Percentiles rank a stretch among this genome's conserved stretches.
phyloP scores from a whole-genome alignment of 2,888 invertebrate species.

The Prosopocoilus inquinatus region DNA sequence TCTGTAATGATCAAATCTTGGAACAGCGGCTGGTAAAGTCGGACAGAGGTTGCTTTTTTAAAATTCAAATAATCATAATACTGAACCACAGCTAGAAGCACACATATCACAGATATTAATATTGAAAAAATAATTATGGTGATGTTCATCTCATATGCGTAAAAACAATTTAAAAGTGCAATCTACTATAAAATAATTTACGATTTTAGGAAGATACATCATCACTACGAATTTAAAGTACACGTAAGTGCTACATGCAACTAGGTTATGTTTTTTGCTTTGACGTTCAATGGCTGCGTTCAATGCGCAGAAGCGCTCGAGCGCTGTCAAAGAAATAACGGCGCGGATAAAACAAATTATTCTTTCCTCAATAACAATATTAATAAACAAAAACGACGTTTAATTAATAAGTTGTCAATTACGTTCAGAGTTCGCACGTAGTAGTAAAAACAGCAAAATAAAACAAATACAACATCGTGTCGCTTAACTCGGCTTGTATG shows the following conservation, averaged over 20 bases:
- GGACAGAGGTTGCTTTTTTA: constrained; percentile 35
- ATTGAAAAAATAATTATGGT: constrained; percentile 39
- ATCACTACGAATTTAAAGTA: constrained; percentile 17
- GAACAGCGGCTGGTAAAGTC: constrained; percentile 42
- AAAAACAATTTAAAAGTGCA: not conserved
- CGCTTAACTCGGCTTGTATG: no score
- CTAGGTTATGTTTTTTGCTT: no score
- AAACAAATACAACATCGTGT: no score
- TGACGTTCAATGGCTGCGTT: no score
- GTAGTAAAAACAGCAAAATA: no score
- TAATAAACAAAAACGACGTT: no score
- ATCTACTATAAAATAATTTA: not conserved
- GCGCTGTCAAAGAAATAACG: no score
- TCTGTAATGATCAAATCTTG: constrained; percentile 47
- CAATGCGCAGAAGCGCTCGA: no score
- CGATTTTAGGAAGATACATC: constrained; percentile 9
- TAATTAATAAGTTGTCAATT: no score
- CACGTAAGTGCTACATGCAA: constrained; percentile 12
- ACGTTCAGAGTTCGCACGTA: no score
- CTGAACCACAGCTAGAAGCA: constrained; percentile 44
- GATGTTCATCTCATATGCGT: constrained; percentile 26
- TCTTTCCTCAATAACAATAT: no score
- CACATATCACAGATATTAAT: constrained; percentile 46
- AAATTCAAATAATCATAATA: constrained; percentile 42
- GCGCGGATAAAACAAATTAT: no score